Base-by-base conservation (phyloP, 2,113 vertebrate species). In the Clupea harengus region DNA sequence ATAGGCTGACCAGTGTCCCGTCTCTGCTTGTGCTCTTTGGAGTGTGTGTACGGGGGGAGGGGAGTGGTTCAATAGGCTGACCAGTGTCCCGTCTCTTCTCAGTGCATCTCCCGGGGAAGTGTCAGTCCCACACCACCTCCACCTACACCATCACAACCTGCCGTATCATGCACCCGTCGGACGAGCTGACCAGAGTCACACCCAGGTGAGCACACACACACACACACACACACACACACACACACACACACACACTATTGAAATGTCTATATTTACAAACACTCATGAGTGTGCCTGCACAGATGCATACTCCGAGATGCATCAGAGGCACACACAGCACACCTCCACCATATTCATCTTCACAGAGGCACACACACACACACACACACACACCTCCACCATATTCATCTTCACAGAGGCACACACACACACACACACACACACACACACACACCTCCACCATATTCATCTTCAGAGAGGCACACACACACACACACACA, bases 121-220 rank as follows among this genome's bases (percentile, higher is more conserved):
- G 97, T 94, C 95, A 98, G 96, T 98, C 97, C 89, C 96, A 97
- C 91, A 99, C 97, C 86, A 98, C 96, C 95, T 99, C 98, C 92
- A 99, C 98, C 85, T 99, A 98, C 91, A 99, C 98, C 93, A 98
- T 97, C 93, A 99, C 98, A 92, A 99, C 97, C 92, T 99, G 98
- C 93, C 97, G 98, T 91, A 99, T 99, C 89, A 95, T 99, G 90
- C 98, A 99, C 91, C 98, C 98, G 49, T 98, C 97, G 0, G 98
- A 99, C 86, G 97, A 99, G 82, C 96, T 99, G 93, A 98, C 97
- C 4, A 94, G 96, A 86, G 96, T 98, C 91, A 98, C 98, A 0
- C 94, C 97, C 91, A 99, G 98, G 98, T 99, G 95, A 97, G 95
- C 85, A 13, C 28, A 17, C 15, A 17, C 17, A 45, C 25, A 17